Percentiles rank a stretch among this genome's conserved stretches.
Conservation (phyloP, 2,113 vertebrate species). For the Gavia stellata region DNA sequence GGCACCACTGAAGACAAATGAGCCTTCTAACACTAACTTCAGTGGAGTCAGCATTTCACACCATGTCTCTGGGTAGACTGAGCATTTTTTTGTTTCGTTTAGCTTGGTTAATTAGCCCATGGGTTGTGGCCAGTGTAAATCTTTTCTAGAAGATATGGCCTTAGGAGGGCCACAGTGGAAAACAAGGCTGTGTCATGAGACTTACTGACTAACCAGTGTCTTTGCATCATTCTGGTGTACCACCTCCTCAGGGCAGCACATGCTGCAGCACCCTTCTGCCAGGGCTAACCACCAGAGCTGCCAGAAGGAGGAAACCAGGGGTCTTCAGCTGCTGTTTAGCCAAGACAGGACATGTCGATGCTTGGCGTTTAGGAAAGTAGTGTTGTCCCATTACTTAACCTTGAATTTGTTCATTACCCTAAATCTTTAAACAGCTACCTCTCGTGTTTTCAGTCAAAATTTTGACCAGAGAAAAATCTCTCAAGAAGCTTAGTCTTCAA, state of each 20-base stretch:
- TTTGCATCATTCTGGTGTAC: background rate
- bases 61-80: background rate
- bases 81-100: background rate
- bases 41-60: background rate
- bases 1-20: background rate
- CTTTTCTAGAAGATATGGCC: background rate
- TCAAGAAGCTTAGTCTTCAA: background rate
- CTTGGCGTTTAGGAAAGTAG: background rate
- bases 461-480: background rate
- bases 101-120: background rate
- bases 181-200: background rate
- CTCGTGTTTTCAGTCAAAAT: background rate
- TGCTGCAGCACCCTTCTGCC: accelerated
- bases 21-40: background rate
- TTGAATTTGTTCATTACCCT: background rate
- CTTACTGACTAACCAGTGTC: background rate
- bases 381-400: background rate
- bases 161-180: background rate
- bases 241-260: background rate
- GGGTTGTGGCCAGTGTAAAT: background rate
- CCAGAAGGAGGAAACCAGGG: background rate
- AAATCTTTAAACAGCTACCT: background rate
- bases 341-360: background rate
- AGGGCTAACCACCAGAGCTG: background rate
- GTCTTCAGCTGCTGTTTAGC: background rate